Base-by-base conservation (phyloP, 2,113 vertebrate species). In the Onychostruthus taczanowskii region DNA sequence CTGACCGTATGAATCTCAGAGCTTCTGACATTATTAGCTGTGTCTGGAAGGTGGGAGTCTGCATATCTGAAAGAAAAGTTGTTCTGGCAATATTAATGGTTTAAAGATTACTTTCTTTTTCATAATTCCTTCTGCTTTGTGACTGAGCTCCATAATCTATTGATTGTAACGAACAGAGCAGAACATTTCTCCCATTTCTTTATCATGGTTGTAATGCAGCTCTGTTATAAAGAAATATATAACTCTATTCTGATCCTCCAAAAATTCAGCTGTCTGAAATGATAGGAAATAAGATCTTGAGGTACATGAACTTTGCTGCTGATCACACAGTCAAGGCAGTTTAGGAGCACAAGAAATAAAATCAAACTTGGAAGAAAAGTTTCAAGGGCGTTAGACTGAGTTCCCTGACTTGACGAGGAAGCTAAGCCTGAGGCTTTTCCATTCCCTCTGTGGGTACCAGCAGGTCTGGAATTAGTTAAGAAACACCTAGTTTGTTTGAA, bases 11-110 rank as follows among this genome's bases (percentile, higher is more conserved):
- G 91, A 87, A 94, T 97, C 89, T 97, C 81, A 79, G 76, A 62
- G 80, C 41, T 64, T 59, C 56, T 95, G 96, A 96, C 96, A 93
- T 94, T 95, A 97, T 97, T 95, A 91, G 89, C 80, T 67, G 41
- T 95, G 75, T 88, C 89, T 92, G 69, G 68, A 87, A 80, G 91
- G 79, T 88, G 59, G 70, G 62, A 84, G 95, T 84, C 81, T 79
- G 62, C 0, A 0, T 77, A 70, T 86, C 64, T 91, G 47, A 90
- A 89, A 91, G 76, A 75, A 78, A 90, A 86, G 66, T 84, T 89
- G 79, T 82, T 79, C 73, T 82, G 66, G 52, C 79, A 82, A 84
- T 91, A 95, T 43, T 69, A 92, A 91, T 94, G 76, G 66, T 74
- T 94, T 94, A 76, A 94, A 89, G 59, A 94, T 89, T 69, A 53